Evolutionary conservation across 2,113 vertebrate genomes (phyloP).

Genomic region (Baryphthengus martii): DNA sequence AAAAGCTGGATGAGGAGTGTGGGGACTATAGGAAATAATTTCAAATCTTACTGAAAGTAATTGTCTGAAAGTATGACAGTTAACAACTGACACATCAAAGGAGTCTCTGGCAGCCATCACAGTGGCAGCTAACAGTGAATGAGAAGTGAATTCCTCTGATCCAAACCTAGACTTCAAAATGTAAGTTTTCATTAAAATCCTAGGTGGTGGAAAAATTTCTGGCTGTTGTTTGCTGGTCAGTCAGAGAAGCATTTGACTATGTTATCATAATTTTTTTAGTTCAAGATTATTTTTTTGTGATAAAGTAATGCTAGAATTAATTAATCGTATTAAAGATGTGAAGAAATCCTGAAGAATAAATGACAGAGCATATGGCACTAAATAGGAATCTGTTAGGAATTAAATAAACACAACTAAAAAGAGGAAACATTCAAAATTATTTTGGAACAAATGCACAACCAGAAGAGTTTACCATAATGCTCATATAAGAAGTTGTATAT

Average conservation of each 20-base stretch:
- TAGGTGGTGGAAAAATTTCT: neutral
- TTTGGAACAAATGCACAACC: neutral
- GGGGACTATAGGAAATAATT: neutral
- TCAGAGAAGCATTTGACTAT: neutral
- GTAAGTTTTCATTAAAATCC: neutral
- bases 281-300: neutral
- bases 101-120: neutral
- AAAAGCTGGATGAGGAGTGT: neutral
- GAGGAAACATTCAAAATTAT: neutral
- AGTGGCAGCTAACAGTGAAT: neutral
- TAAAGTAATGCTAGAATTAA: neutral
- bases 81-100: slow-evolving; percentile 49
- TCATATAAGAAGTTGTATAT: neutral
- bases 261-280: neutral
- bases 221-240: neutral
- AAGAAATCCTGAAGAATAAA: neutral
- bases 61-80: neutral
- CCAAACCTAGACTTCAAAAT: neutral
- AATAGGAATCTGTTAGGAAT: neutral
- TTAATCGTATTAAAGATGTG: neutral
- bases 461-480: neutral
- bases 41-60: neutral
- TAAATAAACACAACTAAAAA: neutral
- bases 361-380: neutral
- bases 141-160: slow-evolving; percentile 14